Evolutionary conservation across 2,113 vertebrate species (phyloP), one percentile per base, ranked within the genome.

Genomic region (Phycodurus eques): DNA sequence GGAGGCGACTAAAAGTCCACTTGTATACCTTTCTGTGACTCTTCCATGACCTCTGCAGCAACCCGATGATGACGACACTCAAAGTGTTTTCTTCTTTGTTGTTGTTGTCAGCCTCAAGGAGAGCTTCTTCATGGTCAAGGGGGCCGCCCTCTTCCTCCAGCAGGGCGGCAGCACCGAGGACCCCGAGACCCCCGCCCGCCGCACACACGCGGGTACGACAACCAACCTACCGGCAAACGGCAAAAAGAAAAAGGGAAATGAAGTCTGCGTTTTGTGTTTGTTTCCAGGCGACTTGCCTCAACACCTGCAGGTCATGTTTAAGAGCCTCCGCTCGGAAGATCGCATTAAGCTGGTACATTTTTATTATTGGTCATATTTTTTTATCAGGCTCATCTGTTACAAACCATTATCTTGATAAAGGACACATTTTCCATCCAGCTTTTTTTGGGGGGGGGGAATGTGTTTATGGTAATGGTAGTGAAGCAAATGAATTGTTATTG

Each of bases 41-140:
- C n/a, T 56, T 56, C 19, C 20, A 56, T 20, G 8, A 56, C 10
- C 53, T 22, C 0, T 20, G 19, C 27, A 27, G 27, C 27, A 27
- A 27, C 27, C 27, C 2, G 35, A 39, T 39, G 35, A 39, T 5
- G 35, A 39, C 35, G 35, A 39, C 6, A 39, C 35, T 6, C 0
- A 2, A 14, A 60, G 3, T 59, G 1, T 8, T 59, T 4, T 44
- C 43, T 44, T 67, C 17, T 46, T 20, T 19, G 31, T 74, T 43
- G 4, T 42, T 47, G 68, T 54, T 19, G 1, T 89, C 92, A 99
- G 96, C 92, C 89, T 99, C 57, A 97, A 95, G 3, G 96, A 99
- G 93, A 99, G 96, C 86, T 99, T 99, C 93, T 98, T 99, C 89
- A 98, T 98, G 95, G 97, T 99, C 87, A 99, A 98, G 90, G 97